These are phyloP conservation scores for Salvator merianae DNA, from an alignment of 2,113 vertebrate genomes.

Conservation along the genomic window DNA sequence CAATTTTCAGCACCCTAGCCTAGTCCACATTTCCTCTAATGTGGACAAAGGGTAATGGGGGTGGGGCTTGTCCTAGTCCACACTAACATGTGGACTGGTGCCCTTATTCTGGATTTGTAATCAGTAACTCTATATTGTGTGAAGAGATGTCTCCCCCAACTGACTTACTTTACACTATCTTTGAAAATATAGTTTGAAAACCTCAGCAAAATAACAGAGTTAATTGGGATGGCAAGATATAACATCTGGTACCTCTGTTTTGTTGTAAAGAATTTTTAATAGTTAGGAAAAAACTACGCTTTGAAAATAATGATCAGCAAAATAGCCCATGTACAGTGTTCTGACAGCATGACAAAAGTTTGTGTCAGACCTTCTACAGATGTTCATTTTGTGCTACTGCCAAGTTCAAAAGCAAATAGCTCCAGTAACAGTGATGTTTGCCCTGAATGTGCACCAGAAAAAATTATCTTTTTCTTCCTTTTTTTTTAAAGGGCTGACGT, in stretches of 20 bases:
- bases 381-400: constrained; percentile 61
- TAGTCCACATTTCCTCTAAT: too few species aligned
- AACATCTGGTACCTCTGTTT: neutral
- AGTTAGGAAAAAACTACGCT: neutral
- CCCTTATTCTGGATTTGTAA: too few species aligned
- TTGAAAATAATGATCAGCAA: constrained; percentile 36
- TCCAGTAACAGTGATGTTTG: constrained; percentile 72
- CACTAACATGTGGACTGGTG: too few species aligned
- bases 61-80: too few species aligned
- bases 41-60: too few species aligned
- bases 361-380: constrained; percentile 46
- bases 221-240: neutral
- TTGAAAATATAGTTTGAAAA: neutral
- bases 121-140: neutral
- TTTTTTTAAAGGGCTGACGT: constrained; percentile 74
- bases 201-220: neutral
- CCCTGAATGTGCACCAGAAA: constrained; percentile 67
- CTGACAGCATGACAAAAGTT: constrained; percentile 34
- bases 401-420: constrained; percentile 75
- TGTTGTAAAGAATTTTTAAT: neutral
- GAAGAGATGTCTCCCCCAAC: neutral
- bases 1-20: neutral
- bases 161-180: too few species aligned
- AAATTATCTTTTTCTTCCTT: constrained; percentile 53
- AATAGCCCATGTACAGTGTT: neutral